Percentiles rank a stretch among this genome's conserved stretches.
Conservation (phyloP, 1,140 invertebrate species). For the Antheraea pernyi region DNA sequence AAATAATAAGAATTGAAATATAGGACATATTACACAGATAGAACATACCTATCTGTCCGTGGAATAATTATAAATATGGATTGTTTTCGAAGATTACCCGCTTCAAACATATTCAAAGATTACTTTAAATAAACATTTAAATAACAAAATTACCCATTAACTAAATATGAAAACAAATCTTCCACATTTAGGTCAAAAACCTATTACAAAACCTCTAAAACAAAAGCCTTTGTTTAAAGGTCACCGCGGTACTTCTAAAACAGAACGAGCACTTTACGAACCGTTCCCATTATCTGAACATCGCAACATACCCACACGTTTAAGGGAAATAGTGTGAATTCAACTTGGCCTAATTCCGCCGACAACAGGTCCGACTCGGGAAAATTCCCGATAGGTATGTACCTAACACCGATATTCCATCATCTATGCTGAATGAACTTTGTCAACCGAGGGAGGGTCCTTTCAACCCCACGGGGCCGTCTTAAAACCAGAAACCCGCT, state of each 20-base stretch:
- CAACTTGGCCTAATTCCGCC: constrained; percentile 41
- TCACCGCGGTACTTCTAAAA: constrained; percentile 17
- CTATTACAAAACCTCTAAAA: constrained; percentile 10
- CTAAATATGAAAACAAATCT: neutral
- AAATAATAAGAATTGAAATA: too few relatives aligned
- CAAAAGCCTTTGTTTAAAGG: constrained; percentile 18
- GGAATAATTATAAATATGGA: too few relatives aligned
- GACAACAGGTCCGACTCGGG: constrained; percentile 30
- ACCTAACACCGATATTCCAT: constrained; percentile 45
- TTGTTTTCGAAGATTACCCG: too few relatives aligned
- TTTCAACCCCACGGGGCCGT: constrained; percentile 38
- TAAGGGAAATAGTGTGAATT: constrained; percentile 31
- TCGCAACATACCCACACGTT: constrained; percentile 17
- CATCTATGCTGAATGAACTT: constrained; percentile 40
- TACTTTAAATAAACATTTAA: too few relatives aligned
- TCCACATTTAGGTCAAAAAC: neutral
- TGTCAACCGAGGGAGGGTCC: constrained; percentile 37
- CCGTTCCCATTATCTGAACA: constrained; percentile 14
- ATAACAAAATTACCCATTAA: too few relatives aligned
- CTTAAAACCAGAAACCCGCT: constrained; percentile 45
- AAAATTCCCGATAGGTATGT: constrained; percentile 38
- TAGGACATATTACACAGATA: too few relatives aligned
- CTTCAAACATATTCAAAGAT: too few relatives aligned
- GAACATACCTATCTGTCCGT: too few relatives aligned
- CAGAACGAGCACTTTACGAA: constrained; percentile 28